Base-by-base conservation (phyloP, 2,113 vertebrate species). In the Cochlearius cochlearius region DNA sequence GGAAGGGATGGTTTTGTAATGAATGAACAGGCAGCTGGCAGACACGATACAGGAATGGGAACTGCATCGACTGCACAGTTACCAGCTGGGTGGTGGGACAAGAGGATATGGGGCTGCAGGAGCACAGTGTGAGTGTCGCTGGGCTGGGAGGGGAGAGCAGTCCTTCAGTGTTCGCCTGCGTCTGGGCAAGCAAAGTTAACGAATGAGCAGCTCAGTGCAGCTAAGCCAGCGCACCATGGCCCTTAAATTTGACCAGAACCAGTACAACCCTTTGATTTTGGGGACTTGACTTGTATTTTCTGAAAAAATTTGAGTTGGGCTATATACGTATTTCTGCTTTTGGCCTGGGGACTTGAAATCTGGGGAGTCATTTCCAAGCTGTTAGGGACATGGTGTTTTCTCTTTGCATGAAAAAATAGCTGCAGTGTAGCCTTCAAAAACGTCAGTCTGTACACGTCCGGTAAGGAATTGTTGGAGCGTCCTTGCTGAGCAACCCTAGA, bases 391-490 rank as follows among this genome's bases (percentile, higher is more conserved):
- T 12, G 9, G 12, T n/a, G 10, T 79, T 82, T 79, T 64, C 39
- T 55, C 23, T 73, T 85, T 3, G 5, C 7, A 3, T 13, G 38
- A 43, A 75, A 88, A 85, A 72, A 9, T 10, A 62, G 22, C 36
- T 3, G 1, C 41, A 84, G 62, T 15, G n/a, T 5, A 79, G 30
- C 47, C 67, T 84, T 39, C 29, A 67, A 75, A 52, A 84, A 29
- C 13, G 2, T 56, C 19, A 6, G 12, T 32, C 17, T 56, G 6
- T 39, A 47, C 15, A 10, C 16, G 5, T 50, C 30, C 1, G 0
- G 39, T 60, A 56, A 67, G 21, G 39, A 82, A 53, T 3, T 58
- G 22, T 79, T n/a, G 27, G 62, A 29, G 8, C 5, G 1, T 63
- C 29, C 15, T 83, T 71, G n/a, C 36, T 75, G 36, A 83, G 52